Evolutionary conservation across 1,140 invertebrate genomes (phyloP).

Genomic region (Dendroctonus valens): DNA sequence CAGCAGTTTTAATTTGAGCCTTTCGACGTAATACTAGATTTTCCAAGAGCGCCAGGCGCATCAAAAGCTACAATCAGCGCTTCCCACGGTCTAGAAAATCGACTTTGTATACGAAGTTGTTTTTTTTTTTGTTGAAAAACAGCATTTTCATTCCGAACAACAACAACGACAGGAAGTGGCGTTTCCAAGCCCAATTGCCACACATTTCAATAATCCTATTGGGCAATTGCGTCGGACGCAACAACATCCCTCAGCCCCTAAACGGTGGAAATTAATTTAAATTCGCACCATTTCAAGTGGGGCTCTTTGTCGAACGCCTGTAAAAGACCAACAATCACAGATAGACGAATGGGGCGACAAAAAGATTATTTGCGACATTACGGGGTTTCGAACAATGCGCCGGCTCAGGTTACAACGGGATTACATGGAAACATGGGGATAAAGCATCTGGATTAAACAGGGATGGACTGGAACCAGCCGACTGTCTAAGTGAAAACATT

Average conservation of each 20-base stretch:
- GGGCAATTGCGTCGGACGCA: neutral
- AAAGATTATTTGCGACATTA: conserved; percentile 31
- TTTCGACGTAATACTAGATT: conserved; percentile 7
- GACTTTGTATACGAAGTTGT: neutral
- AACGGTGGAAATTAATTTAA: conserved; percentile 10
- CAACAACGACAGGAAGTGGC: conserved; percentile 5
- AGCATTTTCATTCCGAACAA: neutral
- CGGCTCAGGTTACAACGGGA: conserved; percentile 18
- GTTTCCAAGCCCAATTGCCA: neutral
- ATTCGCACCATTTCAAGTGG: conserved; percentile 1
- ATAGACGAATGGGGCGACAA: conserved; percentile 15
- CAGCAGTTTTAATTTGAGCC: too few relatives aligned
- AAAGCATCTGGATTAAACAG: conserved; percentile 24
- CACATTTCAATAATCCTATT: neutral
- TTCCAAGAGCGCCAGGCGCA: conserved; percentile 23
- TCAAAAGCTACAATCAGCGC: conserved; percentile 13
- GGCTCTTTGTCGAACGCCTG: conserved; percentile 9
- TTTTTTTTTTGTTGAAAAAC: conserved; percentile 13
- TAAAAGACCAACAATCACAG: conserved; percentile 23
- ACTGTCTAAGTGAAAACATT: neutral
- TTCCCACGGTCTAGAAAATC: conserved; percentile 24
- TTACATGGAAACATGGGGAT: conserved; percentile 15
- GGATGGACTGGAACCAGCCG: neutral
- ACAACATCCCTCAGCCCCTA: neutral
- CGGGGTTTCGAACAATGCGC: conserved; percentile 18